These are phyloP conservation scores for Tipula confusa DNA, from an alignment of 2,888 invertebrate genomes.

Conservation along the genomic window DNA sequence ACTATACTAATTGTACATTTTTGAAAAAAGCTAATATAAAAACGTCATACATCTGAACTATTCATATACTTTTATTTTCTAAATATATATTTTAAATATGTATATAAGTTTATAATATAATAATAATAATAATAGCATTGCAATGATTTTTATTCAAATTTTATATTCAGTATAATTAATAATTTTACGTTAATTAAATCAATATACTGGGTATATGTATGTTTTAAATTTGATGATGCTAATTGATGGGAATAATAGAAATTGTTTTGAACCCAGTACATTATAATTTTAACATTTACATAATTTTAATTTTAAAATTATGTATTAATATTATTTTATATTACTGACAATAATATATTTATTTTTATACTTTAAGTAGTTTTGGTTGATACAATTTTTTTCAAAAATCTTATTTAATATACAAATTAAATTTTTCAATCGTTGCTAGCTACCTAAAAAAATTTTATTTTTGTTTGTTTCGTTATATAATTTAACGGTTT, in stretches of 20 bases:
- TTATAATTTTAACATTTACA: neutral
- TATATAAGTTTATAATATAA: neutral
- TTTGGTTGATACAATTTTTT: neutral
- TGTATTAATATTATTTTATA: neutral
- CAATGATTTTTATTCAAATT: neutral
- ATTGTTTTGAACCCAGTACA: neutral
- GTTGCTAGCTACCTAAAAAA: constrained; percentile 20
- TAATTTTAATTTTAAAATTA: neutral
- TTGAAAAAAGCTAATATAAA: no score
- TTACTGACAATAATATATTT: constrained; percentile 25
- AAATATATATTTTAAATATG: constrained; percentile 6
- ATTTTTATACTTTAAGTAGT: neutral
- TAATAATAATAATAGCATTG: neutral
- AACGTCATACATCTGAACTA: neutral
- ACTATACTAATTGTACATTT: no score
- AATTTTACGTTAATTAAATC: neutral
- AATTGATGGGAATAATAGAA: neutral
- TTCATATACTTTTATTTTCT: constrained; percentile 20
- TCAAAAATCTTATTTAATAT: neutral
- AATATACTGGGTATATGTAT: neutral
- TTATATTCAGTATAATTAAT: neutral
- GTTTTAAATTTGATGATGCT: no score
- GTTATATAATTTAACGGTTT: neutral
- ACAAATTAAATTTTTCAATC: neutral
- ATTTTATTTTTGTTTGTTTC: neutral